Evolutionary conservation across 1,140 invertebrate genomes (phyloP), one percentile per base, ranked within the genome.

Genomic region (Bombus superbus): DNA sequence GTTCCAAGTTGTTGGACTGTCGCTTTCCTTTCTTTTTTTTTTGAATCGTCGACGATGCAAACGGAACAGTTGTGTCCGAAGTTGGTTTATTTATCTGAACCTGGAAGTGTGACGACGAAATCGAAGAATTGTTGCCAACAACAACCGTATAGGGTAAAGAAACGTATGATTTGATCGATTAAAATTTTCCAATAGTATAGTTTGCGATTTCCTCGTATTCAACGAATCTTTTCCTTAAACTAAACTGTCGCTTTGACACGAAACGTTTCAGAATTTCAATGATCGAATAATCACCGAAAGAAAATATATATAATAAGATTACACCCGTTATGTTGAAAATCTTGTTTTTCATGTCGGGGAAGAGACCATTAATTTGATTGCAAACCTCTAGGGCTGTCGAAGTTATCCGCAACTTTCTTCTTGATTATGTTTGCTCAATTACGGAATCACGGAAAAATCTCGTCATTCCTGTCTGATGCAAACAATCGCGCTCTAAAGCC

Each of bases 361-460:
- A 66, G 42, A 59, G 57, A 62, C 44, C 40, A 62, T 6, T 57
- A 38, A 77, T 59, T 83, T 42, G 66, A 57, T 83, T 44, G 22
- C 62, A 42, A 80, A 40, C 59, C 10, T 62, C 83, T 85, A 85
- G 83, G 83, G 77, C 83, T 85, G 83, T 40, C 77, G 77, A 80
- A 79, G 10, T 79, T 28, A 80, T 84, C 83, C 66, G 83, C 40
- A 47, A 79, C 69, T 84, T 22, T n/a, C 42, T n/a, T 62, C 66
- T 59, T 32, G 40, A 79, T 84, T 47, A 69, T 28, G 47, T 42
- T 66, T 57, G 75, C 53, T 71, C n/a, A 38, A 84, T 84, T 78
- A 69, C 42, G 10, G 66, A 44, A 72, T 35, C 10, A 35, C 18
- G 25, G 22, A 8, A 44, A 15, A 71, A 22, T 69, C 35, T 35